Evolutionary conservation across 2,888 invertebrate genomes (phyloP).

Genomic region (Apamea sordens): DNA sequence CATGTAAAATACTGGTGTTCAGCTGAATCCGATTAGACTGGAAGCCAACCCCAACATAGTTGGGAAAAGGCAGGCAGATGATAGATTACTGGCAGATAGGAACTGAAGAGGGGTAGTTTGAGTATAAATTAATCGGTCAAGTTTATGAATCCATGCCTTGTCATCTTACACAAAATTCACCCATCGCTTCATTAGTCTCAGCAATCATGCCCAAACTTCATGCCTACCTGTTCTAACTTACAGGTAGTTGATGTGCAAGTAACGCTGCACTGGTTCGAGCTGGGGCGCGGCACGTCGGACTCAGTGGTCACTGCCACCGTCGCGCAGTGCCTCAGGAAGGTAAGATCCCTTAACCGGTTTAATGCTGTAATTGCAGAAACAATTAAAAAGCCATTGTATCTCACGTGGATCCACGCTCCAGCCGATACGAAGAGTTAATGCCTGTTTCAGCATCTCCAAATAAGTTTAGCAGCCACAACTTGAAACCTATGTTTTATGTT

Average conservation of each 20-base stretch:
- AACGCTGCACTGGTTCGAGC: conserved; percentile 93
- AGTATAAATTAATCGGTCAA: too few relatives aligned
- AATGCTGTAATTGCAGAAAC: not conserved
- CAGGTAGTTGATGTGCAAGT: conserved; percentile 93
- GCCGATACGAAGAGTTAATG: not conserved
- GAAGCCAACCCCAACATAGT: too few relatives aligned
- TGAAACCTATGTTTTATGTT: too few relatives aligned
- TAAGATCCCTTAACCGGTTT: conserved; percentile 74
- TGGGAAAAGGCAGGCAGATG: too few relatives aligned
- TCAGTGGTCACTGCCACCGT: conserved; percentile 95
- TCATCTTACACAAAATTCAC: too few relatives aligned
- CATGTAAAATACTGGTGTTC: too few relatives aligned
- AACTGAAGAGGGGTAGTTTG: too few relatives aligned
- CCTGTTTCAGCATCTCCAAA: not conserved
- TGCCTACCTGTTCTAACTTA: not conserved
- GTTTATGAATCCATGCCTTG: too few relatives aligned
- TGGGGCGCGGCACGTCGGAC: conserved; percentile 94
- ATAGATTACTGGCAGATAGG: too few relatives aligned
- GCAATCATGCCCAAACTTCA: not conserved
- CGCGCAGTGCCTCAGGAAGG: conserved; percentile 95
- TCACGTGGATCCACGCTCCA: too few relatives aligned
- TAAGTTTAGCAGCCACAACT: not conserved
- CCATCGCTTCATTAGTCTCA: too few relatives aligned
- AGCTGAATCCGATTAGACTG: too few relatives aligned
- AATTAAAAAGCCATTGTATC: not conserved